Percentiles rank a stretch among this genome's conserved stretches.
Conservation (phyloP, 1,140 invertebrate genomes). For the Popillia japonica region DNA sequence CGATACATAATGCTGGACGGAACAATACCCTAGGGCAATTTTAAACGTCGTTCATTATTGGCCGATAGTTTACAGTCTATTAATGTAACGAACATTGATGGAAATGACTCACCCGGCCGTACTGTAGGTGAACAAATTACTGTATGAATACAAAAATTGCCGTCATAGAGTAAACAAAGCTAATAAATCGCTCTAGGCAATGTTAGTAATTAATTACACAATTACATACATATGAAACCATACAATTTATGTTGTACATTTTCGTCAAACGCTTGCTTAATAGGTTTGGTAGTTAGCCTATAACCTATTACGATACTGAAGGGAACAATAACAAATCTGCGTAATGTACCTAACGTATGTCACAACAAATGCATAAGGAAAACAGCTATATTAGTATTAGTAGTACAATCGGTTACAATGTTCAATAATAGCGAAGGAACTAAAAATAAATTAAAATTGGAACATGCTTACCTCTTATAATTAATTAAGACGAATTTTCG, state of each 20-base stretch:
- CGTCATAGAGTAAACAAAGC: background rate
- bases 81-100: conserved; percentile 1
- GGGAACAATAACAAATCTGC: no score
- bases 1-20: background rate
- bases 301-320: background rate
- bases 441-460: no score
- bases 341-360: no score
- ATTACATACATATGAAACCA: background rate
- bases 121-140: conserved; percentile 7
- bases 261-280: background rate
- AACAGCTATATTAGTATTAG: no score
- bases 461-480: no score
- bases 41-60: conserved; percentile 25
- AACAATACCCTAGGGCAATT: conserved; percentile 20
- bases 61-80: conserved; percentile 33
- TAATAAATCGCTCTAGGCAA: conserved; percentile 2
- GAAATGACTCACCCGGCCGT: conserved; percentile 27
- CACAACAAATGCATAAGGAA: no score
- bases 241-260: background rate
- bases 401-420: no score
- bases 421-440: no score
- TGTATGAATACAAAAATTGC: background rate
- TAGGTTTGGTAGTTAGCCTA: background rate
- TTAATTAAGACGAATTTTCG: no score
- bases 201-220: conserved; percentile 8